Percentiles rank a stretch among this genome's conserved stretches.
Evolutionary conservation across 2,797 vertebrate genomes (phyloP).

Genomic region (Cossypha caffra): DNA sequence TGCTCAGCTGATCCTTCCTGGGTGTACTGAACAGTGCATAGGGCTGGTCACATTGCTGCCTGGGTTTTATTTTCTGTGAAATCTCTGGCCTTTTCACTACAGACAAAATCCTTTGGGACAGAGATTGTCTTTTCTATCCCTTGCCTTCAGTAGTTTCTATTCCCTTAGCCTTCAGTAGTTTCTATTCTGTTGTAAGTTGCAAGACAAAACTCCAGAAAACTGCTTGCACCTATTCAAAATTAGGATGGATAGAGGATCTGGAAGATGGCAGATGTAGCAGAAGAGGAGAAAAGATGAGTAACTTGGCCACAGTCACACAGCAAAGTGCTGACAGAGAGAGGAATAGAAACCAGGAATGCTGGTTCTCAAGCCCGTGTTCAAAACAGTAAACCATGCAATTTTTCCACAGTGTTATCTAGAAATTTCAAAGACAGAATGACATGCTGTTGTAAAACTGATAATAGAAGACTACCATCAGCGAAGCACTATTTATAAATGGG

Average conservation of each 20-base stretch:
- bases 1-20: background rate
- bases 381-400: background rate
- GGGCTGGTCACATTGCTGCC: background rate
- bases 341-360: constrained; percentile 1
- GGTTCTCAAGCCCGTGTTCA: background rate
- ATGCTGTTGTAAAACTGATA: constrained; percentile 28
- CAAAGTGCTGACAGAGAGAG: background rate
- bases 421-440: constrained; percentile 17
- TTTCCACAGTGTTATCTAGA: constrained; percentile 24
- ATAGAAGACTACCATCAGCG: background rate
- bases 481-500: constrained; percentile 35
- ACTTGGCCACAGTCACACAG: background rate
- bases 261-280: background rate
- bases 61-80: background rate
- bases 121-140: background rate
- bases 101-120: background rate
- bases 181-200: background rate
- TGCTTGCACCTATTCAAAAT: background rate
- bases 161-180: background rate
- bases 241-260: background rate
- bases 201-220: constrained; percentile 6
- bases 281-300: background rate
- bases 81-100: background rate
- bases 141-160: background rate
- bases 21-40: background rate